Evolutionary conservation across 2,797 vertebrate genomes (phyloP), one percentile per base, ranked within the genome.

Genomic region (Scleropages formosus): DNA sequence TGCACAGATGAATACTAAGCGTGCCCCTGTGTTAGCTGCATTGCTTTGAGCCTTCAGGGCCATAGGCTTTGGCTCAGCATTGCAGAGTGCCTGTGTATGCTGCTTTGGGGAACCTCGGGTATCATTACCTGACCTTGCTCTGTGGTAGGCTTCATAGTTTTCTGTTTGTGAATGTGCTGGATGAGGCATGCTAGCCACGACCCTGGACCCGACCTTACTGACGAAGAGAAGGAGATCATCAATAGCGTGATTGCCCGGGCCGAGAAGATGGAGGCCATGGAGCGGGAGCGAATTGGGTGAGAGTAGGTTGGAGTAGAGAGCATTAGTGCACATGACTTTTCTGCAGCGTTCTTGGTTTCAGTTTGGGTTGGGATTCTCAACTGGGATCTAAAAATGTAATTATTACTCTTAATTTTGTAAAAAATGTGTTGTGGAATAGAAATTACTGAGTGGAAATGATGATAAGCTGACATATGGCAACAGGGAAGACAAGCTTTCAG

Each of bases 181-280:
- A 87, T 86, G 64, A 78, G 75, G 77, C 83, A 91, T 82, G 81
- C 85, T 11, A 87, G 89, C 26, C 79, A 87, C 11, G 83, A 86
- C 72, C 73, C 89, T 13, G 86, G 83, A 79, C 87, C 89, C 70
- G 96, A 98, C 79, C 92, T 99, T 87, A 98, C 96, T 0, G 95
- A 98, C 1, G 96, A 99, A 82, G 97, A 99, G 88, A 98, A 98
- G 84, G 96, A 96, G 84, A 97, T 98, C 76, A 99, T 98, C 87
- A 98, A 98, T 89, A 80, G 82, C 0, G 97, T 99, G 80, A 98
- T 99, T 0, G 95, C 93, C 39, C 92, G 97, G 0, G 97, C 97
- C 0, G 94, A 97, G 89, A 98, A 98, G 84, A 99, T 99, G 96
- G 97, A 99, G 82, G 92, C 94, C 82, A 95, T 99, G 96, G 97